phyloP scores from a whole-genome alignment of 1,140 invertebrate species.

The Drosophila watanabei region DNA sequence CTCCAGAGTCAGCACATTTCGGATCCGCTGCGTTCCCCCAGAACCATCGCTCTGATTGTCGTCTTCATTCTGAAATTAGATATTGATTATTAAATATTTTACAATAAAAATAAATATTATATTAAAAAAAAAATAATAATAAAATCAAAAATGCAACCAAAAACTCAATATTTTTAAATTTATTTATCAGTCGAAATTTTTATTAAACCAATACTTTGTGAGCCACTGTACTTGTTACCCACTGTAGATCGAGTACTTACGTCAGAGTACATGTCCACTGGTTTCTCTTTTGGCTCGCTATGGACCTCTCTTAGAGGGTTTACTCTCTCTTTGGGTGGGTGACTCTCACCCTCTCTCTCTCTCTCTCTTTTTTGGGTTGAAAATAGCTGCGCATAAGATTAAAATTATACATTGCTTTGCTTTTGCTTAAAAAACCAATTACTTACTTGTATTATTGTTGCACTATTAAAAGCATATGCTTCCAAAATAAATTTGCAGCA shows the following conservation, averaged over 20 bases:
- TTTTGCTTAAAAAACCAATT: neutral
- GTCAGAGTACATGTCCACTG: slow-evolving; percentile 62
- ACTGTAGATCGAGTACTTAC: slow-evolving; percentile 55
- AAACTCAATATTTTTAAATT: neutral
- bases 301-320: neutral
- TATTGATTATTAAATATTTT: neutral
- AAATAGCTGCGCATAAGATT: slow-evolving; percentile 32
- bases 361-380: slow-evolving; percentile 18
- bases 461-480: neutral
- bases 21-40: slow-evolving; percentile 57
- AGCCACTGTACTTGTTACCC: neutral
- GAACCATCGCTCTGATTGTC: slow-evolving; percentile 4
- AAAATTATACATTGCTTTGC: neutral
- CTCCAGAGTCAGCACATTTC: slow-evolving; percentile 76
- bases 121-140: neutral
- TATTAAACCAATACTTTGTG: neutral
- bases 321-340: slow-evolving; percentile 14
- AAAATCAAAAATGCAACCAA: neutral
- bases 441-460: slow-evolving; percentile 4
- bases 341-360: neutral
- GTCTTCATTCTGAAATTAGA: slow-evolving; percentile 33
- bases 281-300: slow-evolving; percentile 2
- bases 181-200: neutral
- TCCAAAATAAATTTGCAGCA: slow-evolving; percentile 58
- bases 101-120: neutral